A percentile compares a stretch with the other conserved stretches of the same genome.
Evolutionary conservation across 2,113 vertebrate genomes (phyloP).

Genomic region (Macrotus californicus): DNA sequence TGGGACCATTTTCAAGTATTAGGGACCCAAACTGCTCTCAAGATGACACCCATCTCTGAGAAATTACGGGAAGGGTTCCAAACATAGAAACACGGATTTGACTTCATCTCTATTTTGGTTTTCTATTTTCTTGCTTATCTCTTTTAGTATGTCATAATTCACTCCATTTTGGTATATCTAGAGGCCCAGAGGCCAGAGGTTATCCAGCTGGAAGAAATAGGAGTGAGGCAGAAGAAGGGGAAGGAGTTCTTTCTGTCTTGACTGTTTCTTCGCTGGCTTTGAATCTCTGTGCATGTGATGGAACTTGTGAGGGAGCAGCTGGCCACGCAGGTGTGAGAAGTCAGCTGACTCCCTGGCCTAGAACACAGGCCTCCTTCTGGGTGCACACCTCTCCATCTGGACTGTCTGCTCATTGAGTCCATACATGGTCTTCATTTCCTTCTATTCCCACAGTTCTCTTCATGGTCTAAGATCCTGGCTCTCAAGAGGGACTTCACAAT

Average conservation of each 20-base stretch:
- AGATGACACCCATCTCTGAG: neutral
- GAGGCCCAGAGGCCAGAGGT: neutral
- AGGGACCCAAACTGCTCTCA: neutral
- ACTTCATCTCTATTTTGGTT: neutral
- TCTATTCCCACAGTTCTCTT: neutral
- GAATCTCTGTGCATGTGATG: neutral
- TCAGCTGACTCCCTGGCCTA: neutral
- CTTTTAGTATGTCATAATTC: neutral
- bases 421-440: neutral
- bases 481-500: neutral
- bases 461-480: neutral
- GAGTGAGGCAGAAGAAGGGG: neutral
- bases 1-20: neutral
- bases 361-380: neutral
- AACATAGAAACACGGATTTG: neutral
- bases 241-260: neutral
- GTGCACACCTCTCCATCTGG: neutral
- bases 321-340: neutral
- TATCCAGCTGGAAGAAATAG: neutral
- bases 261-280: neutral
- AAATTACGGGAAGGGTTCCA: neutral
- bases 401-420: neutral
- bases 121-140: slow-evolving; percentile 12
- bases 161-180: neutral
- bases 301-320: neutral